phyloP scores from a whole-genome alignment of 2,113 vertebrate genomes.

The Toxostoma redivivum region DNA sequence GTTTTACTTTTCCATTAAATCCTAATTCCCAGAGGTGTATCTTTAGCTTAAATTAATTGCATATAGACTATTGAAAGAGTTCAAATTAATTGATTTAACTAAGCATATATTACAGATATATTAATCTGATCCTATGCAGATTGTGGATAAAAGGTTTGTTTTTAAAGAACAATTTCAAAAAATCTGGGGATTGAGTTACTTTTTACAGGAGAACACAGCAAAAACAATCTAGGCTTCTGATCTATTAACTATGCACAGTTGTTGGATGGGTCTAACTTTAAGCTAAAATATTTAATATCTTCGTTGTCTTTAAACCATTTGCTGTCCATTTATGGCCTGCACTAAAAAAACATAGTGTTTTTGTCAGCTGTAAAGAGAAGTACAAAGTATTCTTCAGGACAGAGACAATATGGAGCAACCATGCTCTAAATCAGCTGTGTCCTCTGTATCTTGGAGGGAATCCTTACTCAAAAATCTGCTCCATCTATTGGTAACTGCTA shows the following conservation, averaged over 20 bases:
- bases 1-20: background rate
- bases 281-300: background rate
- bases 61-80: background rate
- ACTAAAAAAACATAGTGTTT: background rate
- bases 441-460: background rate
- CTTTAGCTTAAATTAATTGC: background rate
- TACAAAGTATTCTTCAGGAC: background rate
- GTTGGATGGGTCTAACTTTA: background rate
- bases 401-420: background rate
- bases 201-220: background rate
- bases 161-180: background rate
- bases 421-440: background rate
- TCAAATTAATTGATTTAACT: background rate
- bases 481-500: conserved; percentile 20
- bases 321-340: background rate
- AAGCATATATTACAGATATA: background rate
- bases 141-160: background rate
- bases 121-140: background rate
- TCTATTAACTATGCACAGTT: background rate
- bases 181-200: background rate
- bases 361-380: background rate
- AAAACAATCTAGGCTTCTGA: background rate
- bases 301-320: background rate
- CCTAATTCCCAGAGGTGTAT: background rate
- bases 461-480: background rate